These are phyloP conservation scores for Heteromurus nitidus DNA, from an alignment of 2,888 invertebrate genomes.

Conservation along the genomic window DNA sequence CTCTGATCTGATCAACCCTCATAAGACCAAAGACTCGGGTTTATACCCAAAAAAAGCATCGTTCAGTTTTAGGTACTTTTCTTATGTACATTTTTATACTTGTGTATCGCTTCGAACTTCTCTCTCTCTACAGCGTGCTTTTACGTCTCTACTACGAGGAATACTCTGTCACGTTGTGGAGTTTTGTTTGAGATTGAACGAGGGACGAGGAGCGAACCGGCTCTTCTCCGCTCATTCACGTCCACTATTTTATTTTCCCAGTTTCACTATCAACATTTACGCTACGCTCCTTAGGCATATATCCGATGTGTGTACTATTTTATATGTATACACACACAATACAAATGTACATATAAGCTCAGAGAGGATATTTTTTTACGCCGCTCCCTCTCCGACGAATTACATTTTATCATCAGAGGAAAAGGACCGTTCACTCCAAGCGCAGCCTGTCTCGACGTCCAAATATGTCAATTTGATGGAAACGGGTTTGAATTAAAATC, in stretches of 20 bases:
- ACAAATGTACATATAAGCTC: neutral
- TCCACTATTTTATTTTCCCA: neutral
- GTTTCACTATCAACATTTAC: slow-evolving; percentile 2
- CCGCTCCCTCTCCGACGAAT: slow-evolving; percentile 62
- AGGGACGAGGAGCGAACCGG: slow-evolving; percentile 61
- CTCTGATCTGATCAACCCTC: too few relatives aligned
- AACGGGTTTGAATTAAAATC: neutral
- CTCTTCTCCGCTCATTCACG: slow-evolving; percentile 25
- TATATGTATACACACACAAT: neutral
- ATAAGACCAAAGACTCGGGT: too few relatives aligned
- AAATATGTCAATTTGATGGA: slow-evolving; percentile 32
- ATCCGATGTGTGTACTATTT: neutral
- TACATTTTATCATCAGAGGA: slow-evolving; percentile 36
- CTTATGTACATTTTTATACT: too few relatives aligned
- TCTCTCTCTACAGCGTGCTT: slow-evolving; percentile 39
- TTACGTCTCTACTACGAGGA: slow-evolving; percentile 66
- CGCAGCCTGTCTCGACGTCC: slow-evolving; percentile 43
- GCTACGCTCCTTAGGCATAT: neutral
- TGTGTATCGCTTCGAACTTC: slow-evolving; percentile 4
- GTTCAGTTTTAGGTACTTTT: slow-evolving; percentile 40
- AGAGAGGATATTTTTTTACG: slow-evolving; percentile 11
- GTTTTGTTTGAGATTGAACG: slow-evolving; percentile 6
- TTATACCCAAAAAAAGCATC: neutral
- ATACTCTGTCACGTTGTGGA: slow-evolving; percentile 54
- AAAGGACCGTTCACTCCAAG: slow-evolving; percentile 35